Percentiles rank a stretch among this genome's conserved stretches.
These are phyloP conservation scores for Phaenicophaeus curvirostris DNA, from an alignment of 2,797 vertebrate genomes.

Conservation along the genomic window DNA sequence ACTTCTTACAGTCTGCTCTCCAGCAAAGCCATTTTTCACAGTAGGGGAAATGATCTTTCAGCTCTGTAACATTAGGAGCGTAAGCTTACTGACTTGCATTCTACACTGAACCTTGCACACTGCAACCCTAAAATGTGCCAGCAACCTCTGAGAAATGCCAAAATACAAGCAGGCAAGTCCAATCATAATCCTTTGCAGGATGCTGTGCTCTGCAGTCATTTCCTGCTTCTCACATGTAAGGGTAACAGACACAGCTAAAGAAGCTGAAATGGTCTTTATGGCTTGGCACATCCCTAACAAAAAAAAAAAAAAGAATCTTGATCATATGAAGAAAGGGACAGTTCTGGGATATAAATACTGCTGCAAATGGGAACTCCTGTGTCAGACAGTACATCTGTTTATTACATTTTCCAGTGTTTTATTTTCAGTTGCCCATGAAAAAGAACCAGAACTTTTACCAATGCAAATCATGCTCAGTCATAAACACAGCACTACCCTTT, in stretches of 20 bases:
- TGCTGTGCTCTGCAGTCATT: conserved; percentile 21
- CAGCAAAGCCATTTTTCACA: neutral
- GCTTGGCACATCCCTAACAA: conserved; percentile 48
- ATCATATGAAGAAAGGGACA: conserved; percentile 36
- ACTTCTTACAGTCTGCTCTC: neutral
- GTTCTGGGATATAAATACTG: conserved; percentile 48
- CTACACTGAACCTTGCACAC: neutral
- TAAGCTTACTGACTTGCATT: neutral
- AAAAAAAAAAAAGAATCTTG: neutral
- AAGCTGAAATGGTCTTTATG: conserved; percentile 12
- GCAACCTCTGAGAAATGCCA: neutral
- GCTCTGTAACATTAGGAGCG: neutral
- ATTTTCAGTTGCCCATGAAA: conserved; percentile 38
- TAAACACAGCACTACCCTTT: conserved; percentile 14
- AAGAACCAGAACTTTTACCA: conserved; percentile 19
- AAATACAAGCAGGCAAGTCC: conserved; percentile 19
- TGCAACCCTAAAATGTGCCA: neutral
- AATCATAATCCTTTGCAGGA: conserved; percentile 21
- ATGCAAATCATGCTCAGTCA: neutral
- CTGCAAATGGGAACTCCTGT: conserved; percentile 13
- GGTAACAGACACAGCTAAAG: conserved; percentile 30
- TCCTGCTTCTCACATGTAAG: conserved; percentile 32
- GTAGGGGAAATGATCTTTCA: neutral
- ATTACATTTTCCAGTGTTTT: conserved; percentile 56
- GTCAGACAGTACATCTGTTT: conserved; percentile 66